Evolutionary conservation across 1,140 invertebrate species (phyloP).

Genomic region (Homalodisca vitripennis): DNA sequence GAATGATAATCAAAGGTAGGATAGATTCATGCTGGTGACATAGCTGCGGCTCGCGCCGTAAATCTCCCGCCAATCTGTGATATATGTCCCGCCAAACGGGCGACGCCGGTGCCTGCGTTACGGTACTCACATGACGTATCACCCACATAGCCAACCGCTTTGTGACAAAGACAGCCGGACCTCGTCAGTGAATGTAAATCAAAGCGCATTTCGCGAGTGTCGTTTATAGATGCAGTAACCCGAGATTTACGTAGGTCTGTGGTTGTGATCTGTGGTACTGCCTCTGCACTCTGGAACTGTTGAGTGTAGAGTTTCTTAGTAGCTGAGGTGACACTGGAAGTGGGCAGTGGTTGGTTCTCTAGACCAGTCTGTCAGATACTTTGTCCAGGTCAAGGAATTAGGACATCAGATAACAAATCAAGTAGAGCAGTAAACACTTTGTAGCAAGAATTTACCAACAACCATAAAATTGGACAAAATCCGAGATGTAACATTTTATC

Average conservation of each 20-base stretch:
- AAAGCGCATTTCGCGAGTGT: conserved; percentile 14
- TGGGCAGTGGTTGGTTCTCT: too few species aligned
- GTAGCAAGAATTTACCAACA: too few species aligned
- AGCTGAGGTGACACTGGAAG: too few species aligned
- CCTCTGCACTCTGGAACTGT: too few species aligned
- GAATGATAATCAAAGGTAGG: neutral
- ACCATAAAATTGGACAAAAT: too few species aligned
- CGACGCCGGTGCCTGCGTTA: neutral
- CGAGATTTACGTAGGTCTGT: neutral
- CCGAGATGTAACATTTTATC: too few species aligned
- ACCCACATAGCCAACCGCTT: neutral
- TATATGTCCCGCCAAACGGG: neutral
- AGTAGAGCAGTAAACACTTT: too few species aligned
- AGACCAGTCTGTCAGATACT: too few species aligned
- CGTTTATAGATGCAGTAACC: neutral
- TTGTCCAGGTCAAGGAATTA: too few species aligned
- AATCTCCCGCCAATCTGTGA: conserved; percentile 22
- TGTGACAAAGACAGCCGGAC: neutral
- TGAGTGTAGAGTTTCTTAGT: too few species aligned
- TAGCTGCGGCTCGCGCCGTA: conserved; percentile 12
- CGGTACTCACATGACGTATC: neutral
- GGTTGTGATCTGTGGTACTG: conserved; percentile 4
- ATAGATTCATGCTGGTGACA: neutral
- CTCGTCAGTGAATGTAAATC: neutral
- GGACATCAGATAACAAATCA: too few species aligned